Evolutionary conservation across 2,797 vertebrate genomes (phyloP), one percentile per base, ranked within the genome.

Genomic region (Coracias cyanogaster): DNA sequence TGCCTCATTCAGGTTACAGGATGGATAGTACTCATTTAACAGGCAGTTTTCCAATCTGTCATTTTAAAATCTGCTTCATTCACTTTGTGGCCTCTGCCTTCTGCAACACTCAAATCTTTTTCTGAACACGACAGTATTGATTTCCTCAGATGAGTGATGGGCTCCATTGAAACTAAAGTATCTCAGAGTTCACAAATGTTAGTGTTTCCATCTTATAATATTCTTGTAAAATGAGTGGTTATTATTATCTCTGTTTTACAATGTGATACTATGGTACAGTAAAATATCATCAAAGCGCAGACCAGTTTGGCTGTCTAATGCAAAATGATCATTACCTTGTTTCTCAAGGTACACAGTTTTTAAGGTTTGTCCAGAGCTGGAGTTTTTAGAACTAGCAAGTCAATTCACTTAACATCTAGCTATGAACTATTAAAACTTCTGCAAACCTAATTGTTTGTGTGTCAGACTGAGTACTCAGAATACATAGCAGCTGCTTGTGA

Each of bases 371-470:
- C 64, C n/a, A 58, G 65, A 82, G 33, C 29, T 85, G 39, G 15
- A 66, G 21, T 80, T 95, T 86, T 80, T 70, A 55, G 57, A 82
- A 48, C 4, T 21, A 58, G 13, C 15, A 66, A 91, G 25, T 70
- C 15, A 77, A 77, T 86, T 82, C 9, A 52, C 16, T 85, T 89
- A 16, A 48, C 48, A 64, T 65, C 41, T n/a, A 82, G 45, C 21
- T 92, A 16, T 51, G 67, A 78, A 82, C 83, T 70, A 45, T 65
- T 82, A 51, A 80, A 92, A 67, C 24, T 89, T 86, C 55, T 87
- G 37, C 28, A 89, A 66, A 79, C 15, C 14, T 58, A 33, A 45
- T 31, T 35, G 20, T 87, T 76, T 72, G 39, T 86, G 51, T 62
- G 64, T 83, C 84, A 89, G 21, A 43, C 20, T 82, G 17, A 83